These are phyloP conservation scores for Bryconaethiops microstoma DNA, from an alignment of 2,797 vertebrate species.

Conservation along the genomic window DNA sequence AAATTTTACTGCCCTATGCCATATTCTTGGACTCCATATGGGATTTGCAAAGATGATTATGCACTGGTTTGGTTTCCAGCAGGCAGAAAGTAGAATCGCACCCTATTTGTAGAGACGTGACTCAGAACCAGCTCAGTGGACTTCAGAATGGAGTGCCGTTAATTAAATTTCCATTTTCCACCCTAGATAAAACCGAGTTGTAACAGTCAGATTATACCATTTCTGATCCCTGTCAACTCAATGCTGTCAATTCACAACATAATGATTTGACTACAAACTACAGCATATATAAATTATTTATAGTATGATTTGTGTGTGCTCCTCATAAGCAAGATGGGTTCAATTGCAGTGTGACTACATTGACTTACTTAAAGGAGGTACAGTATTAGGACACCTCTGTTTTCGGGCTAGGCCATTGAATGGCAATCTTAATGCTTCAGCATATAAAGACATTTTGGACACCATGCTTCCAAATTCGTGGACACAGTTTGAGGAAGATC, in stretches of 20 bases:
- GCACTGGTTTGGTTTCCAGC: not conserved
- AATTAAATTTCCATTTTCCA: conserved; percentile 5
- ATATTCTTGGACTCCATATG: conserved; percentile 3
- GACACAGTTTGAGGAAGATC: no score
- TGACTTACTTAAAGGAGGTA: not conserved
- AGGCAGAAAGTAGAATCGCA: not conserved
- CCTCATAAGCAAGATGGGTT: not conserved
- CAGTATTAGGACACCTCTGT: no score
- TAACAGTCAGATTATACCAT: not conserved
- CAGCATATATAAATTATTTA: no score
- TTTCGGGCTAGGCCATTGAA: no score
- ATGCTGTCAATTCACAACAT: not conserved
- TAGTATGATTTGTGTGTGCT: not conserved
- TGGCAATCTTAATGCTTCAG: no score
- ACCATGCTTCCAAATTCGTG: no score
- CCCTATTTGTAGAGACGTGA: not conserved
- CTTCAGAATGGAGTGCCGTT: not conserved
- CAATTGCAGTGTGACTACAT: not conserved
- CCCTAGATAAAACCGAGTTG: not conserved
- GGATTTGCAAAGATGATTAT: conserved; percentile 17
- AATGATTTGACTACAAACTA: not conserved
- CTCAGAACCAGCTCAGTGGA: not conserved
- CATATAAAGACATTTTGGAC: no score
- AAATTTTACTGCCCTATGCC: conserved; percentile 5
- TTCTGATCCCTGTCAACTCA: not conserved